Conservation (phyloP, 2,888 invertebrate species). For the Tetragonula carbonaria region DNA sequence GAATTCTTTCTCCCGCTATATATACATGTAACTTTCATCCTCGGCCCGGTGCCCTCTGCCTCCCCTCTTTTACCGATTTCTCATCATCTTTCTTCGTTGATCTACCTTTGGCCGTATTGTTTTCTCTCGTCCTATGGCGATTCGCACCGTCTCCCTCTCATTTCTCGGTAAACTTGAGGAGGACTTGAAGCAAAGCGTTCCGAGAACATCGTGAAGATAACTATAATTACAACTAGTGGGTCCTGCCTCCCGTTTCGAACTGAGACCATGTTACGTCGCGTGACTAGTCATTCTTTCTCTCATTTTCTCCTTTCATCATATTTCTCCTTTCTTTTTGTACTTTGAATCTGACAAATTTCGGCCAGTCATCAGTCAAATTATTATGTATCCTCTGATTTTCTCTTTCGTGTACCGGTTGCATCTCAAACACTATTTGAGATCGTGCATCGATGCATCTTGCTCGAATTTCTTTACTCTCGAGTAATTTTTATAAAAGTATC, state of each 20-base stretch:
- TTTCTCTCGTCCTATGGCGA: conserved; percentile 35
- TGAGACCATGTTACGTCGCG: conserved; percentile 64
- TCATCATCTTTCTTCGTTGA: conserved; percentile 59
- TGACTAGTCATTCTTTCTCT: conserved; percentile 50
- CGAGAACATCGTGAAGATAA: conserved; percentile 76
- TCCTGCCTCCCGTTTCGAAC: conserved; percentile 65
- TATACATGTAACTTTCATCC: conserved; percentile 75
- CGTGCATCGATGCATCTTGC: background rate
- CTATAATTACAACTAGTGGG: conserved; percentile 76
- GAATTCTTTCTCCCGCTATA: conserved; percentile 69
- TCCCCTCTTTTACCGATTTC: conserved; percentile 66
- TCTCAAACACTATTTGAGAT: background rate
- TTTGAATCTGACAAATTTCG: conserved; percentile 28
- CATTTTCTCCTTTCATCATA: conserved; percentile 26
- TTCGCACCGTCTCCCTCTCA: conserved; percentile 65
- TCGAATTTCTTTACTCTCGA: background rate
- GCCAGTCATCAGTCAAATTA: conserved; percentile 39
- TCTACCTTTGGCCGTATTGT: conserved; percentile 56
- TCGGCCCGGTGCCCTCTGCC: conserved; percentile 66
- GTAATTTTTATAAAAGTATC: background rate
- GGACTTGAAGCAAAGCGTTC: conserved; percentile 75
- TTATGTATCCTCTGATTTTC: conserved; percentile 10
- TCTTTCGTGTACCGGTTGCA: background rate
- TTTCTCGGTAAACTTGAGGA: conserved; percentile 75
- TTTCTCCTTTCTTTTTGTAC: conserved; percentile 3